Percentiles rank a stretch among this genome's conserved stretches.
phyloP scores from a whole-genome alignment of 92 coral and sea anemone species.

The Metridium senile region DNA sequence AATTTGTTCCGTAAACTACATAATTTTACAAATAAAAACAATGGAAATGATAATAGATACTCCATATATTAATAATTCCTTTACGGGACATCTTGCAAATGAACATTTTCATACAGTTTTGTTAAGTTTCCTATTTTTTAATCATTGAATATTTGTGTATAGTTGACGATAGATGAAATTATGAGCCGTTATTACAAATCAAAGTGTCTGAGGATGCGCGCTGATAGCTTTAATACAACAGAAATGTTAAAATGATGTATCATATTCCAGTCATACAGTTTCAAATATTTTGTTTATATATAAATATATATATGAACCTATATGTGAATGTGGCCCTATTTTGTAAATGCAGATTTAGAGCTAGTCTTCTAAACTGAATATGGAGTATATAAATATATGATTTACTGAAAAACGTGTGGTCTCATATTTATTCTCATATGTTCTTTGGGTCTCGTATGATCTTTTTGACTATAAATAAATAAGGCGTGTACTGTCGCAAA shows the following conservation, averaged over 20 bases:
- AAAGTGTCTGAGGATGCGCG: slow-evolving; percentile 10
- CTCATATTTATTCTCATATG: slow-evolving; percentile 69
- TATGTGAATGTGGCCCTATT: slow-evolving; percentile 71
- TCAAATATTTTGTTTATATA: slow-evolving; percentile 93
- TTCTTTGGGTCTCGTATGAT: not conserved
- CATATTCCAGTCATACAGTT: slow-evolving; percentile 84
- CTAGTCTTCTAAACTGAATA: slow-evolving; percentile 87
- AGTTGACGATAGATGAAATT: not conserved
- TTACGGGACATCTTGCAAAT: not conserved
- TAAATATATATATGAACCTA: slow-evolving; percentile 35
- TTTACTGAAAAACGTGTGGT: slow-evolving; percentile 73
- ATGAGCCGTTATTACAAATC: not conserved
- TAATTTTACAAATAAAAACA: not conserved
- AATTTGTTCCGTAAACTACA: slow-evolving; percentile 3
- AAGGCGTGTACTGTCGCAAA: not conserved
- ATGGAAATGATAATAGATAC: not conserved
- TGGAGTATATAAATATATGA: slow-evolving; percentile 79
- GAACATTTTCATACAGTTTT: not conserved
- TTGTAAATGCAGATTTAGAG: slow-evolving; percentile 88
- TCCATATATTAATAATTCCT: not conserved
- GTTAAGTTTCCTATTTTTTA: not conserved
- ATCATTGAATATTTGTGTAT: not conserved
- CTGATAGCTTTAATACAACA: slow-evolving; percentile 16
- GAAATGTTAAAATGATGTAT: slow-evolving; percentile 68
- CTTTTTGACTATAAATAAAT: not conserved